Percentiles rank a stretch among this genome's conserved stretches.
phyloP scores from a whole-genome alignment of 2,113 vertebrate genomes.

The Picathartes gymnocephalus region DNA sequence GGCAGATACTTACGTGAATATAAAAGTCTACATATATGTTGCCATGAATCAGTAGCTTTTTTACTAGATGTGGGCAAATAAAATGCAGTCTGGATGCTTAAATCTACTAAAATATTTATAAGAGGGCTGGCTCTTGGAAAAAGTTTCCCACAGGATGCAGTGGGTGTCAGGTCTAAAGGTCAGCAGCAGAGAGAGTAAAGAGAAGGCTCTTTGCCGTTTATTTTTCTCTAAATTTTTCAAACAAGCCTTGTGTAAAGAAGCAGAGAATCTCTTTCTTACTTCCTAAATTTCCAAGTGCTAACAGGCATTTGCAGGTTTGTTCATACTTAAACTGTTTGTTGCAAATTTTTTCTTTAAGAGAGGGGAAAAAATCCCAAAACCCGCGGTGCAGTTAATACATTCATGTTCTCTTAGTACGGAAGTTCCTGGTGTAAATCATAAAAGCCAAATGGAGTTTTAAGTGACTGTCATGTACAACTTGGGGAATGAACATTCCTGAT shows the following conservation, averaged over 20 bases:
- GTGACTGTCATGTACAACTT: constrained; percentile 4
- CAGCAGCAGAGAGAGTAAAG: not conserved
- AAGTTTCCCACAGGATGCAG: constrained; percentile 47
- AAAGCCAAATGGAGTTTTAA: constrained; percentile 53
- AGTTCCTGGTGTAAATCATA: constrained; percentile 28
- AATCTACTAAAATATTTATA: constrained; percentile 31
- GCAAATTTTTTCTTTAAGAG: not conserved
- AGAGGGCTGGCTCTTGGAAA: not conserved
- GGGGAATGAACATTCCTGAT: not conserved
- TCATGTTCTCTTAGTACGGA: not conserved
- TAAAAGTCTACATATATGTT: not conserved
- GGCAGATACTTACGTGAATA: not conserved
- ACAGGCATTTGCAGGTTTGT: not conserved
- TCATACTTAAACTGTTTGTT: not conserved
- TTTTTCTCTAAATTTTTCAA: not conserved
- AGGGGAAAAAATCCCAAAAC: not conserved
- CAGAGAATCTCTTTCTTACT: not conserved
- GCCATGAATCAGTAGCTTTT: not conserved
- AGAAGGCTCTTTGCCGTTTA: not conserved
- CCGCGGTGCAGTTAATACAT: not conserved
- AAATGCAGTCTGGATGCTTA: not conserved
- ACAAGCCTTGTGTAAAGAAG: not conserved
- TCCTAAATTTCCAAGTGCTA: not conserved
- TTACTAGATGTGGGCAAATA: not conserved
- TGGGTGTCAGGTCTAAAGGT: constrained; percentile 56